Conservation (phyloP, 2,888 invertebrate species). For the Synergus laeviventris region DNA sequence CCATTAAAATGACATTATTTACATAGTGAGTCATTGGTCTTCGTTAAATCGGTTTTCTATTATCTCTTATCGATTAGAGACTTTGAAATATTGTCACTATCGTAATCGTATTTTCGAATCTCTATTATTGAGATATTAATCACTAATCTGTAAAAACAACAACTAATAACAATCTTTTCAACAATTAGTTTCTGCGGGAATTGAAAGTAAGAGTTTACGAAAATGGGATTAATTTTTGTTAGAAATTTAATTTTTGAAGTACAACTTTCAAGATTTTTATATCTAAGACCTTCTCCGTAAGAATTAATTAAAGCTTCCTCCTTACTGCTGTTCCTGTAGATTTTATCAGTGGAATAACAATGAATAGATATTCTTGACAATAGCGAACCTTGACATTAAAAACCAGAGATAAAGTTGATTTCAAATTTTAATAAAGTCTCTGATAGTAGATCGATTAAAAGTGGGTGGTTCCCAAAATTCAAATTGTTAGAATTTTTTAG, state of each 20-base stretch:
- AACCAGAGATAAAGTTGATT: constrained; percentile 20
- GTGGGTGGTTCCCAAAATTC: no score
- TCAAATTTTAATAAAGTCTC: neutral
- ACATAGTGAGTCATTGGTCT: constrained; percentile 54
- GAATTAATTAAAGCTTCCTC: constrained; percentile 45
- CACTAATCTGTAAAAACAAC: neutral
- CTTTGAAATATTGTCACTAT: neutral
- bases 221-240: neutral
- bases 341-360: constrained; percentile 47
- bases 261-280: no score
- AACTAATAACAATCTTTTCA: neutral
- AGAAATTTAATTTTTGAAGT: neutral
- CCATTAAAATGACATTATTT: constrained; percentile 71
- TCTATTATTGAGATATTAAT: neutral
- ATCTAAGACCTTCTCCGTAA: neutral
- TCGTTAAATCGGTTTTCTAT: neutral
- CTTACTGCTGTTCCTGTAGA: constrained; percentile 47
- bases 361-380: constrained; percentile 54
- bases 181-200: neutral
- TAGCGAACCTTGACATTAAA: constrained; percentile 58
- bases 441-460: neutral
- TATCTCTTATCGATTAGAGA: neutral
- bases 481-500: no score
- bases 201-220: neutral
- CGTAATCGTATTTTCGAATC: neutral